Percentiles rank a stretch among this genome's conserved stretches.
phyloP scores from a whole-genome alignment of 2,888 invertebrate species.

The Euzophera pinguis region DNA sequence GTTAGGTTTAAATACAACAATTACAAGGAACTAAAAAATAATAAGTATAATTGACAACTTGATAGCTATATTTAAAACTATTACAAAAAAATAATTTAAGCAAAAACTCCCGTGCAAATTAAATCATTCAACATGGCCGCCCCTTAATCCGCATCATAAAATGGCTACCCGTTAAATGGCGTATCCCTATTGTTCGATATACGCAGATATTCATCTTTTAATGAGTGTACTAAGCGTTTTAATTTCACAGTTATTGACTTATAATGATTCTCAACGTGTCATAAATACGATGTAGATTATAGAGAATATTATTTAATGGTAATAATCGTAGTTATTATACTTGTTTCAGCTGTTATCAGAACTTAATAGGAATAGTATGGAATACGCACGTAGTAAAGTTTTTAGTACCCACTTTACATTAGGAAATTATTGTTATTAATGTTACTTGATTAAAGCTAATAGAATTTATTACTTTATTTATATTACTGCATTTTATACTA shows the following conservation, averaged over 20 bases:
- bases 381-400: neutral
- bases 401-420: neutral
- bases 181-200: conserved; percentile 14
- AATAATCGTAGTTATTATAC: conserved; percentile 1
- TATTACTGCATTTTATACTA: no score
- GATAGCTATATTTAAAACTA: neutral
- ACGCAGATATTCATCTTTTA: conserved; percentile 32
- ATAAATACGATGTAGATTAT: conserved; percentile 13
- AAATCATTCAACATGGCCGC: conserved; percentile 8
- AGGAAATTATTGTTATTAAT: neutral
- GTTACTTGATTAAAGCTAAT: neutral
- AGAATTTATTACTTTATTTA: neutral
- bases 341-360: neutral
- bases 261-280: conserved; percentile 23
- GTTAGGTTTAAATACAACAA: no score
- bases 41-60: neutral
- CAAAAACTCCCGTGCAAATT: conserved; percentile 1
- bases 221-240: conserved; percentile 39
- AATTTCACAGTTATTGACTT: conserved; percentile 49
- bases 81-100: neutral
- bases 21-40: no score
- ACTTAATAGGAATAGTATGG: neutral
- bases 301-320: conserved; percentile 9
- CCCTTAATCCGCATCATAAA: neutral
- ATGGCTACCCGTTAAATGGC: conserved; percentile 13